Evolutionary conservation across 1,140 invertebrate species (phyloP).

Genomic region (Drosophila nebulosa): DNA sequence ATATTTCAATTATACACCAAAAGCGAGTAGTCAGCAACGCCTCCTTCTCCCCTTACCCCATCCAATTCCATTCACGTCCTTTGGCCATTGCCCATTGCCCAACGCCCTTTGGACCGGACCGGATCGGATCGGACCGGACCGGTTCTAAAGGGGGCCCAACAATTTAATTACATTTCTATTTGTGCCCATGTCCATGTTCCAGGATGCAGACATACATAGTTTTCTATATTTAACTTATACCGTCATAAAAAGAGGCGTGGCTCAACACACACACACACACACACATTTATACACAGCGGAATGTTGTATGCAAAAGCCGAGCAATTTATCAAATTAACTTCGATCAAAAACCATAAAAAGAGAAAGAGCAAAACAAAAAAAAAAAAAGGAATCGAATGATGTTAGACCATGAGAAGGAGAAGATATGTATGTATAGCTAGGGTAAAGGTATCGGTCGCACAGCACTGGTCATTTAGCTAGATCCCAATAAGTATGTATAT

Average conservation of each 20-base stretch:
- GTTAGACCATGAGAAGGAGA: slow-evolving; percentile 27
- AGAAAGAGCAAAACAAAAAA: neutral
- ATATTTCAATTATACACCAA: slow-evolving; percentile 77
- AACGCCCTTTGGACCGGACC: too few relatives aligned
- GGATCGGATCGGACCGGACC: too few relatives aligned
- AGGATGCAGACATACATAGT: slow-evolving; percentile 36
- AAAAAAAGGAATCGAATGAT: neutral
- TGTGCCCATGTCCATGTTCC: neutral
- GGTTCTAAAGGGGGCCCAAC: too few relatives aligned
- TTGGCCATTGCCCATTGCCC: too few relatives aligned
- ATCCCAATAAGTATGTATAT: too few relatives aligned
- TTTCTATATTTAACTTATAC: slow-evolving; percentile 52
- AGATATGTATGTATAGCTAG: neutral
- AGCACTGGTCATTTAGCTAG: neutral
- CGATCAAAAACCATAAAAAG: slow-evolving; percentile 39
- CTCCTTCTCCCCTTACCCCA: neutral
- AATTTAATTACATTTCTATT: slow-evolving; percentile 78
- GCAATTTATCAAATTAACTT: slow-evolving; percentile 78
- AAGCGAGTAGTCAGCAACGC: slow-evolving; percentile 16
- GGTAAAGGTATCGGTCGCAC: neutral
- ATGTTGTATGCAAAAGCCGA: slow-evolving; percentile 54
- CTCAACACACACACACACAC: slow-evolving; percentile 25
- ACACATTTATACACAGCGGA: slow-evolving; percentile 7
- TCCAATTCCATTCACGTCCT: neutral
- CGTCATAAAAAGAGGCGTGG: slow-evolving; percentile 49